Conservation (phyloP, 2,888 invertebrate genomes). For the Sepiola atlantica region DNA sequence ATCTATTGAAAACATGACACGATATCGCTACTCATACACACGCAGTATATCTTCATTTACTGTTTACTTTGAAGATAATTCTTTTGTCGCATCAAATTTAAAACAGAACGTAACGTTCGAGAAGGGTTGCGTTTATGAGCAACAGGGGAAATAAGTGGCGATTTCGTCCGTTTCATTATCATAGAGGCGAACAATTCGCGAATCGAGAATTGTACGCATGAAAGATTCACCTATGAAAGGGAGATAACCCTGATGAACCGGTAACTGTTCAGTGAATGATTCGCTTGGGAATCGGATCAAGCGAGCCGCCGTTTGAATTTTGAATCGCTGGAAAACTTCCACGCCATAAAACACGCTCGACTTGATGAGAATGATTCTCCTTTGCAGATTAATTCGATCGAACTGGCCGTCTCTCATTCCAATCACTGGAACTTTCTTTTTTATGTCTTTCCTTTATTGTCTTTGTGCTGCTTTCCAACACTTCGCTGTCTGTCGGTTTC, state of each 20-base stretch:
- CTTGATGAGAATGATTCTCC: not conserved
- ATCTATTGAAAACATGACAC: not conserved
- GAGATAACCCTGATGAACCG: not conserved
- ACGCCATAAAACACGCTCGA: not conserved
- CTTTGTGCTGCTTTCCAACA: not conserved
- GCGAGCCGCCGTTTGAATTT: not conserved
- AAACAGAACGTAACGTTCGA: not conserved
- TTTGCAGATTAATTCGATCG: conserved; percentile 11
- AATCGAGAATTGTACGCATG: not conserved
- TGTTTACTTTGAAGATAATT: not conserved
- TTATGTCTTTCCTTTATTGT: not conserved
- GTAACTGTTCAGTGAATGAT: not conserved
- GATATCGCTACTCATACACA: not conserved
- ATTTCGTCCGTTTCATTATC: not conserved
- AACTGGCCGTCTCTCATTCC: not conserved
- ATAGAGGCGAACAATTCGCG: not conserved
- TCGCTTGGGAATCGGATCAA: not conserved
- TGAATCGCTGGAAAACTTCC: not conserved
- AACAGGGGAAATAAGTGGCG: not conserved
- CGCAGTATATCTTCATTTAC: not conserved
- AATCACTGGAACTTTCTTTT: not conserved
- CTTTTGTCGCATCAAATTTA: not conserved
- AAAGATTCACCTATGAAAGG: not conserved
- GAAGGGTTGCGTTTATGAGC: not conserved
- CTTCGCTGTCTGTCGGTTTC: not conserved